These are phyloP conservation scores for Eleginops maclovinus DNA, from an alignment of 2,113 vertebrate genomes.

Conservation along the genomic window DNA sequence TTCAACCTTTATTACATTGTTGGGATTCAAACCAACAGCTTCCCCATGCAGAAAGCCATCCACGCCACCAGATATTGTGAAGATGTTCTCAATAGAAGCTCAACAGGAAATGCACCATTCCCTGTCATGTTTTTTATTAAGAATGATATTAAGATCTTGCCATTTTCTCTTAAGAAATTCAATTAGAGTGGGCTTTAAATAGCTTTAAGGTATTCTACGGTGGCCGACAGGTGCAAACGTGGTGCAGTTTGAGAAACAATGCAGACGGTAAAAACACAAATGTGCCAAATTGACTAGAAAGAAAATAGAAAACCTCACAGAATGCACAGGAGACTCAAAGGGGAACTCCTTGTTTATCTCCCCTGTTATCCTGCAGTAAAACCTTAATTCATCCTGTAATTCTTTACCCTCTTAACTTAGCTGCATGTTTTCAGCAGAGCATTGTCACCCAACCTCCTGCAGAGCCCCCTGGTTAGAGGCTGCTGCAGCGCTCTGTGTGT, in stretches of 20 bases:
- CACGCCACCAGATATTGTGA: no score
- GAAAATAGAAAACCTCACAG: no score
- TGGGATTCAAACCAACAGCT: background rate
- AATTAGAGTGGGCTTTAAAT: no score
- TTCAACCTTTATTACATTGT: no score
- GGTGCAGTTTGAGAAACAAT: background rate
- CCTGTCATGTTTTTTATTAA: no score
- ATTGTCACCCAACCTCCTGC: background rate
- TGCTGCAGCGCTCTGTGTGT: background rate
- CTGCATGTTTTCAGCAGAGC: background rate
- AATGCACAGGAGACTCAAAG: background rate
- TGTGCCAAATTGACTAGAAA: background rate
- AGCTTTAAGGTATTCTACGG: no score
- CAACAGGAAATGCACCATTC: no score
- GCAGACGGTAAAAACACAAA: background rate
- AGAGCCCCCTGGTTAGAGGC: background rate
- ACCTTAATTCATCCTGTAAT: background rate
- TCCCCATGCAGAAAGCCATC: background rate
- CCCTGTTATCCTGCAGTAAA: background rate
- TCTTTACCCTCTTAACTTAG: background rate
- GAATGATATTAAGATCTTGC: no score
- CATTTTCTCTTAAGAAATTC: no score
- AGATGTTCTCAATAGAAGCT: no score
- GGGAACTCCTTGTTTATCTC: background rate
- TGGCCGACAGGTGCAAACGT: no score